Evolutionary conservation across 2,797 vertebrate genomes (phyloP), one percentile per base, ranked within the genome.

Genomic region (Coracias cyanogaster): DNA sequence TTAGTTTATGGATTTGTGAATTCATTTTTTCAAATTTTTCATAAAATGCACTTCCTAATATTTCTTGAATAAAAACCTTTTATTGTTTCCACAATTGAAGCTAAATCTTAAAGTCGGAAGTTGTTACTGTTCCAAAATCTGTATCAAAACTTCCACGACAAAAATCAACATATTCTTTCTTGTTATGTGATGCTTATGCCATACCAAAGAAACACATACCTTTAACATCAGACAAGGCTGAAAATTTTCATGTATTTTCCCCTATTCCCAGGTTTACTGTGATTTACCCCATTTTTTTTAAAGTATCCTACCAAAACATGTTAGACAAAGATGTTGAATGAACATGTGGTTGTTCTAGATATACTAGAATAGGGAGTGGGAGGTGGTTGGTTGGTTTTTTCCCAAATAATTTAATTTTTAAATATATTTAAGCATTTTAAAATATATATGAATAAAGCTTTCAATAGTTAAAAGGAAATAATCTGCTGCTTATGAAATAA

Each of bases 311-410:
- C 29, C 20, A 78, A 90, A 84, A 70, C 3, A 7, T n/a, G 61
- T 24, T 13, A 17, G 35, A 37, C 15, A 85, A 65, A 15, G 35
- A 70, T 0, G 4, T 8, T 73, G 31, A 48, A 43, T 18, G 2
- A 67, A 39, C 16, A 55, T 1, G 1, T 21, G 48, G 45, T 82
- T 85, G 15, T 76, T 46, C 24, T 20, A 29, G 3, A 65, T 52
- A 65, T 12, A 62, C 1, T 29, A n/a, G 13, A 66, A 70, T 4
- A 12, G 8, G 16, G 2, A 5, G 15, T 15, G 10, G 5, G 2
- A 2, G 22, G 10, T 18, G 22, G 9, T 33, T 43, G 41, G 14
- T 43, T 43, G 41, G 41, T 35, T 35, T 55, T 52, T 22, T 14
- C 7, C 31, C 48, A 72, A 67, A 51, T 12, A 67, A 29, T 3